phyloP scores from a whole-genome alignment of 2,888 invertebrate genomes.

The Drosophila putrida region DNA sequence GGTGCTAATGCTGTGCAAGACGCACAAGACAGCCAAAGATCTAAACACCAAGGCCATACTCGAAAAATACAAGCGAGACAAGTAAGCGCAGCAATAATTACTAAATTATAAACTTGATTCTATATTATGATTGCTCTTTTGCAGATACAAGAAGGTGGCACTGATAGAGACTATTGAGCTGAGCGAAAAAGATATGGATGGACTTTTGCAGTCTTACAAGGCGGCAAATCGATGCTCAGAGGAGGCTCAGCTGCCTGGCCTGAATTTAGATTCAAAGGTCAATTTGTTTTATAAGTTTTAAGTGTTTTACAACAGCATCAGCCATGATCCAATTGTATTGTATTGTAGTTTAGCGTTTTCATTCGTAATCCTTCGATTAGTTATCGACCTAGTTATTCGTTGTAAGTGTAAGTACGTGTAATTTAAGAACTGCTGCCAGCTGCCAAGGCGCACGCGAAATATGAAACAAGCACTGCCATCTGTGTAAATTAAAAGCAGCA shows the following conservation, averaged over 20 bases:
- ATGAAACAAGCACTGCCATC: conserved; percentile 31
- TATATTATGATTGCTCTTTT: neutral
- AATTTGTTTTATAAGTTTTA: conserved; percentile 76
- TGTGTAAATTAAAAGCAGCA: conserved; percentile 9
- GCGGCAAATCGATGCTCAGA: conserved; percentile 23
- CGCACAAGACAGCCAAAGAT: conserved; percentile 89
- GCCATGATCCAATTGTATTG: conserved; percentile 67
- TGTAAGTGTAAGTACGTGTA: conserved; percentile 40
- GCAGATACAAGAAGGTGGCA: conserved; percentile 83
- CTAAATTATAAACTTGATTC: no score
- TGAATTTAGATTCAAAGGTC: conserved; percentile 45
- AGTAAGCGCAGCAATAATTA: conserved; percentile 86
- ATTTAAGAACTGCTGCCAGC: conserved; percentile 35
- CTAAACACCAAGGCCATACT: conserved; percentile 93
- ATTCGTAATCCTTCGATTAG: conserved; percentile 40
- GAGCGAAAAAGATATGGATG: conserved; percentile 72
- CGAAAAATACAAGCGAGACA: conserved; percentile 94
- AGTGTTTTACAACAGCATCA: conserved; percentile 61
- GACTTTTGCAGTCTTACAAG: conserved; percentile 65
- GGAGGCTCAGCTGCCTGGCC: conserved; percentile 42
- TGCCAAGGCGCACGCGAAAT: conserved; percentile 26
- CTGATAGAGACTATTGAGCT: conserved; percentile 76
- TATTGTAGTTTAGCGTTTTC: conserved; percentile 62
- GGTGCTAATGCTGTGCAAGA: conserved; percentile 89
- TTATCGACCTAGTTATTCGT: conserved; percentile 19